Conservation (phyloP, 2,797 vertebrate species). For the Setipinna tenuifilis region DNA sequence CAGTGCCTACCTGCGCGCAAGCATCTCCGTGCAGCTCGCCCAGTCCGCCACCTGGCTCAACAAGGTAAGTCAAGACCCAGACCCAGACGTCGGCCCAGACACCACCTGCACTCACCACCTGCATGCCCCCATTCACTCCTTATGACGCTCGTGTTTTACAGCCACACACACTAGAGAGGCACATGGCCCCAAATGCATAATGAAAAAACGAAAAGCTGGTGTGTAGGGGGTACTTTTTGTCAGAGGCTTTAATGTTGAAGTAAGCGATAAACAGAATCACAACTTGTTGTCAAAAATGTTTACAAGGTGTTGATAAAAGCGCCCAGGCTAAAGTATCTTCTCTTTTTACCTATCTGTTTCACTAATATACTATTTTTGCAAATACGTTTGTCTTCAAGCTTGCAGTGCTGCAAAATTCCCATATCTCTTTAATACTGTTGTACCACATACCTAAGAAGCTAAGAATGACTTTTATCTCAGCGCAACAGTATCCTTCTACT, state of each 20-base stretch:
- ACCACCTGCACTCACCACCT: too few relatives aligned
- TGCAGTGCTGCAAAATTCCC: too few relatives aligned
- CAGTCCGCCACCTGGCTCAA: constrained; percentile 81
- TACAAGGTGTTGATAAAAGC: too few relatives aligned
- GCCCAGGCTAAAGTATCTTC: too few relatives aligned
- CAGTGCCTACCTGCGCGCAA: constrained; percentile 86
- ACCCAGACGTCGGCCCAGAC: neutral
- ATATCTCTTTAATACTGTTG: neutral
- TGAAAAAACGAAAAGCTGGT: neutral
- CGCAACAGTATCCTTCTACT: too few relatives aligned
- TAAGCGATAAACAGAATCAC: neutral
- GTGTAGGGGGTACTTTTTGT: neutral
- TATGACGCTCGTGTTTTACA: neutral
- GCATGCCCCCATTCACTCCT: too few relatives aligned
- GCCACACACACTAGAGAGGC: neutral
- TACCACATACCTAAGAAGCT: too few relatives aligned
- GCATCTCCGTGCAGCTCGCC: constrained; percentile 81
- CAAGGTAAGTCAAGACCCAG: constrained; percentile 73
- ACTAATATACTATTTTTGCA: neutral
- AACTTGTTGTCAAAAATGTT: neutral
- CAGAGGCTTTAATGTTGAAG: neutral
- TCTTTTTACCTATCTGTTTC: neutral
- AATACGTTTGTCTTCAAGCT: neutral
- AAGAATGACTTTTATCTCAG: too few relatives aligned
- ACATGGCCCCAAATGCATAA: neutral